Evolutionary conservation across 2,113 vertebrate genomes (phyloP), one percentile per base, ranked within the genome.

Genomic region (Tupaia chinensis): DNA sequence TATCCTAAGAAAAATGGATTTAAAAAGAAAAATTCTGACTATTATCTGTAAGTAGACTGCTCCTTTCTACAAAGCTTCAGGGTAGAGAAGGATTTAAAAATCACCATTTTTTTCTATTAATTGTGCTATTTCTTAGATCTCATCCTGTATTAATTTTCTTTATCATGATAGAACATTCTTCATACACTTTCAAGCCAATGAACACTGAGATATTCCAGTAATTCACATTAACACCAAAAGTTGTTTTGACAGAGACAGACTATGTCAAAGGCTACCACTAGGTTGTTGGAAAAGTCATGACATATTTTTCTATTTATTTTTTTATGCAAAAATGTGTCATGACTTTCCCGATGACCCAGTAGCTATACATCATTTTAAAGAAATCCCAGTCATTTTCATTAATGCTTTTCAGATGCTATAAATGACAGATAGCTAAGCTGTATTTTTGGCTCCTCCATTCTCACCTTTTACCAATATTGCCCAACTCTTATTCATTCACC

Each of bases 211-310:
- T 58, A 82, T 0, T 7, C 5, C 22, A 44, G 17, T 1, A 86
- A 66, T 77, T 73, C 12, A 65, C 25, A 73, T 54, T 44, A 63
- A 25, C 19, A 53, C 23, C 14, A 25, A 81, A 19, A 34, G 44
- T 23, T 85, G 1, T 80, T 23, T 9, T 56, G n/a, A n/a, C 5
- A 23, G 20, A 3, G 22, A 78, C 69, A 53, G 4, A 0, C 9
- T 87, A 22, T 14, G 4, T 76, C 58, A 32, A 79, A 87, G 20
- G 15, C 68, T 27, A 53, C 12, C 32, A 44, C 44, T 44, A 44
- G 44, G 44, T 44, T 44, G 44, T 44, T 44, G 44, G 44, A 44
- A 44, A 44, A 44, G 5, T 44, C 44, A 44, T 44, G 44, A 44
- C 44, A 44, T 44, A 44, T 44, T 44, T 44, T 44, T 44, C 44